Evolutionary conservation across 2,113 vertebrate species (phyloP).

Genomic region (Cranoglanis bouderius): DNA sequence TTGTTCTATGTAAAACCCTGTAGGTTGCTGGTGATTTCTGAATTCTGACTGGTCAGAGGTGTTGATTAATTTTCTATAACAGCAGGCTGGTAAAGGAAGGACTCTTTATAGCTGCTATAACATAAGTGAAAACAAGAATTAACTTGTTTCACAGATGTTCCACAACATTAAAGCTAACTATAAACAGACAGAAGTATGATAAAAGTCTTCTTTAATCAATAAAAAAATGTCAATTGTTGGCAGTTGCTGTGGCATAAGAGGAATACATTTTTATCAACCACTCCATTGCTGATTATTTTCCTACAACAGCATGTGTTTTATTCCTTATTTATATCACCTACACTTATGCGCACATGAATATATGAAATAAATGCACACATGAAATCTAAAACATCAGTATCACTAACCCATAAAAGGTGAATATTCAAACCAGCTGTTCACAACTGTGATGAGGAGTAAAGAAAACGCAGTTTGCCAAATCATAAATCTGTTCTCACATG

Average conservation of each 20-base stretch:
- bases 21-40: neutral
- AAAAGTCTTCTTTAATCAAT: neutral
- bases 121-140: neutral
- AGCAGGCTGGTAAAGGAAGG: neutral
- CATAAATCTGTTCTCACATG: neutral
- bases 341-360: neutral
- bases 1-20: neutral
- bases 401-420: constrained; percentile 8
- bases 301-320: neutral
- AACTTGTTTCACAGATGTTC: neutral
- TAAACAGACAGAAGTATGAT: neutral
- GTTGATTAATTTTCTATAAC: neutral
- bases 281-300: neutral
- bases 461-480: neutral
- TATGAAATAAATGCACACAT: neutral
- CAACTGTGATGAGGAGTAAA: neutral
- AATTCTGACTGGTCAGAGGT: neutral
- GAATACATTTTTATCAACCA: neutral
- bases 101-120: neutral
- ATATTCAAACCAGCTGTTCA: neutral
- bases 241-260: neutral
- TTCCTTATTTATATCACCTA: neutral
- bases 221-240: neutral
- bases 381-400: neutral
- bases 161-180: neutral